phyloP scores from a whole-genome alignment of 2,113 vertebrate species.

The Lycocorax pyrrhopterus region DNA sequence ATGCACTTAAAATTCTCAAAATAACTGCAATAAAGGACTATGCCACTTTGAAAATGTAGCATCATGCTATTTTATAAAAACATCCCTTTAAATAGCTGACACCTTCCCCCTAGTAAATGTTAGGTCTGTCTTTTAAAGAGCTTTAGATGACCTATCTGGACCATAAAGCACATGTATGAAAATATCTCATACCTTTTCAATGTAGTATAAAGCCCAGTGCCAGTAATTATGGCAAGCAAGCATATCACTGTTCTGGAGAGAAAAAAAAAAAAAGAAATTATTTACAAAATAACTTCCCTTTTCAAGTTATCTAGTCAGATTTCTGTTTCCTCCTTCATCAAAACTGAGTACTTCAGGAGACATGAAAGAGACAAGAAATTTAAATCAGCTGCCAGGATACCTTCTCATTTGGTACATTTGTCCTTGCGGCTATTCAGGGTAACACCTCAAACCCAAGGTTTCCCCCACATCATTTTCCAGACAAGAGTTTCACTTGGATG shows the following conservation, averaged over 20 bases:
- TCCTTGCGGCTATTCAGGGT: not conserved
- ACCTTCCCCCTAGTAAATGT: not conserved
- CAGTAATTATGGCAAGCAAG: conserved; percentile 94
- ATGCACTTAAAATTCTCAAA: not conserved
- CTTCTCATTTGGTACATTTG: not conserved
- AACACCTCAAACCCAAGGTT: not conserved
- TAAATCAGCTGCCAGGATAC: not conserved
- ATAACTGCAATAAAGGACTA: not conserved
- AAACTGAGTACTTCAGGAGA: not conserved
- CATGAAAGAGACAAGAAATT: not conserved
- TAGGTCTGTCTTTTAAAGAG: not conserved
- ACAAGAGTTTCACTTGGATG: not conserved
- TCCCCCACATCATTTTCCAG: not conserved
- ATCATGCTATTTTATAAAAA: not conserved
- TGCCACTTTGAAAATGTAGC: not conserved
- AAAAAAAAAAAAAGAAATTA: not conserved
- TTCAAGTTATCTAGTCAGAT: not conserved
- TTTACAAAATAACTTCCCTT: not conserved
- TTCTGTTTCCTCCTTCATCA: not conserved
- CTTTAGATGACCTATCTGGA: not conserved
- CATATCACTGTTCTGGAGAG: conserved; percentile 78
- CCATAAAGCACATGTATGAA: not conserved
- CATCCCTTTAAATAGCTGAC: not conserved
- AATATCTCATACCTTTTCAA: conserved; percentile 87
- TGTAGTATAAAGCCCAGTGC: conserved; percentile 93